Conservation (phyloP, 2,113 vertebrate species). For the Paralichthys olivaceus region DNA sequence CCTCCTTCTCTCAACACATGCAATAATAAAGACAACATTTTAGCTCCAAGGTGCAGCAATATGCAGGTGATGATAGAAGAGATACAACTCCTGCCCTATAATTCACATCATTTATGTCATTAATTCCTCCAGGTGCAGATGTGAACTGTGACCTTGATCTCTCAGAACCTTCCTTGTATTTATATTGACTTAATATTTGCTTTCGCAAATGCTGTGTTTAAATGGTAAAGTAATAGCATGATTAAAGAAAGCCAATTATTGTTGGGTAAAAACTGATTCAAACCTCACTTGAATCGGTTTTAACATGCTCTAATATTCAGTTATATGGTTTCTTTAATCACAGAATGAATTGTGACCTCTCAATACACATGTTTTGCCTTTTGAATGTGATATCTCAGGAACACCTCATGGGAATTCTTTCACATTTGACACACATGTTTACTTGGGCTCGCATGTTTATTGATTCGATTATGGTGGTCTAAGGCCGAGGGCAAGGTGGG, state of each 20-base stretch:
- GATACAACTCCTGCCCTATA: conserved; percentile 60
- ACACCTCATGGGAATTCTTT: too few relatives aligned
- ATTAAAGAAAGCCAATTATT: neutral
- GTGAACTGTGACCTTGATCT: conserved; percentile 52
- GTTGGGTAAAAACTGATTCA: neutral
- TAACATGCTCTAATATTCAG: neutral
- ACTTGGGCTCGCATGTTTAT: too few relatives aligned
- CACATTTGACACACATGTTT: too few relatives aligned
- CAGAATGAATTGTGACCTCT: too few relatives aligned
- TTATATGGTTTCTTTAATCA: neutral
- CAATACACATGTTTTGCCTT: too few relatives aligned
- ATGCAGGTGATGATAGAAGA: conserved; percentile 59
- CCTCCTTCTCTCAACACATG: conserved; percentile 56
- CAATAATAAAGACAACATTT: conserved; percentile 52
- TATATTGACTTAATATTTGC: neutral
- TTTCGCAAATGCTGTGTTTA: neutral
- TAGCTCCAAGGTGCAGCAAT: conserved; percentile 41
- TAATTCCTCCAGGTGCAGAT: conserved; percentile 59
- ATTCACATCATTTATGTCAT: conserved; percentile 56
- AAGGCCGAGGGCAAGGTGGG: too few relatives aligned
- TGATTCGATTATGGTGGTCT: too few relatives aligned
- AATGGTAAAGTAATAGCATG: neutral
- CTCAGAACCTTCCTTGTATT: neutral
- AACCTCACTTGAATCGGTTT: neutral
- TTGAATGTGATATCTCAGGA: too few relatives aligned